phyloP scores from a whole-genome alignment of 1,140 invertebrate species.

The Saccostrea echinata region DNA sequence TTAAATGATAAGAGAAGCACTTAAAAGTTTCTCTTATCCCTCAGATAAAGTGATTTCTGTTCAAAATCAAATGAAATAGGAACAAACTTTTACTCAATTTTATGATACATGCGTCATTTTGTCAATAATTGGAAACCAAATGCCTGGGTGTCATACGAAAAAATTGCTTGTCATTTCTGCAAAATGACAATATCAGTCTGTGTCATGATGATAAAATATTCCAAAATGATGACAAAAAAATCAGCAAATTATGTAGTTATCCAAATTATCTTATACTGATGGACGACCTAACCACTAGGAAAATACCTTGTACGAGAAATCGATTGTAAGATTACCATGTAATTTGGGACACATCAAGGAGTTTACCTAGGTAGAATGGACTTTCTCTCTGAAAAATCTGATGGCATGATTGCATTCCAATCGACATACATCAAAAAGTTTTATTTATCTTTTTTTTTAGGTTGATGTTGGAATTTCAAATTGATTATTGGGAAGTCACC shows the following conservation, averaged over 20 bases:
- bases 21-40: neutral
- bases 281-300: neutral
- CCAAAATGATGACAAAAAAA: neutral
- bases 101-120: neutral
- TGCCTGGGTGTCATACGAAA: neutral
- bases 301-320: neutral
- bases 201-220: neutral
- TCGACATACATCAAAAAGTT: neutral
- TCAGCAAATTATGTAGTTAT: constrained; percentile 1
- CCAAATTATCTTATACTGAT: constrained; percentile 12
- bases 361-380: neutral
- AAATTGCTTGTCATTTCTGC: constrained; percentile 4
- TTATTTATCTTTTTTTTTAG: neutral
- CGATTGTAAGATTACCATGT: neutral
- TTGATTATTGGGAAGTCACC: constrained; percentile 36
- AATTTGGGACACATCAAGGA: neutral
- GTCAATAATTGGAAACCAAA: constrained; percentile 1
- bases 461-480: constrained; percentile 30
- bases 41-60: neutral
- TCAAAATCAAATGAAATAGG: neutral
- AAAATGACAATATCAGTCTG: constrained; percentile 1
- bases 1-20: neutral
- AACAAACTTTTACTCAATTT: neutral
- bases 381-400: neutral
- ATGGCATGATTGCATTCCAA: constrained; percentile 1